phyloP scores from a whole-genome alignment of 2,797 vertebrate species.

The Poeciliopsis infans region DNA sequence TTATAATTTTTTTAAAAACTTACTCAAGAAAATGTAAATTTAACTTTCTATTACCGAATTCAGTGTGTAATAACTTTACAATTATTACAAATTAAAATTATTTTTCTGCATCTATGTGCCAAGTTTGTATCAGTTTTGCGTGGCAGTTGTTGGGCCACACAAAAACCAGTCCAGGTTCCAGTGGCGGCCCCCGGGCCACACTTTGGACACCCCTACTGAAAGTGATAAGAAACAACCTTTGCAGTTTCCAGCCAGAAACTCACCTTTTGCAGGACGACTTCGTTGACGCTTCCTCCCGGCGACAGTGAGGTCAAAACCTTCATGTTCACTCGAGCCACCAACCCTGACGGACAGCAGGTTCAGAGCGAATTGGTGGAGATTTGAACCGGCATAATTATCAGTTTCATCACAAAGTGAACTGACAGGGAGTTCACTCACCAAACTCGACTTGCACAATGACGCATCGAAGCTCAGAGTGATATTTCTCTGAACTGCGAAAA shows the following conservation, averaged over 20 bases:
- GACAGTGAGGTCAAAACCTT: not conserved
- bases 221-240: not conserved
- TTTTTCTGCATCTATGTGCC: no score
- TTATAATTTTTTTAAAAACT: no score
- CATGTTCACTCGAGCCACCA: not conserved
- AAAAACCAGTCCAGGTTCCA: no score
- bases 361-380: not conserved
- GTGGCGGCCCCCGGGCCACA: no score
- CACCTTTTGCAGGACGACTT: not conserved
- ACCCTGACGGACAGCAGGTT: no score
- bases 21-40: no score
- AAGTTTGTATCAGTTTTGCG: no score
- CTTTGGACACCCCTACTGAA: no score
- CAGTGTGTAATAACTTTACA: no score
- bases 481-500: not conserved
- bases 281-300: not conserved
- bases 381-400: not conserved
- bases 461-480: constrained; percentile 6
- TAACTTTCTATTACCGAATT: no score
- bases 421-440: not conserved
- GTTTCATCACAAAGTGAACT: not conserved
- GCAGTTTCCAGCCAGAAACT: not conserved
- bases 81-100: no score
- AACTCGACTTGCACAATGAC: not conserved
- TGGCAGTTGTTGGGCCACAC: no score